These are phyloP conservation scores for Pristionchus mayeri DNA, from an alignment of 2,888 invertebrate species.

Conservation along the genomic window DNA sequence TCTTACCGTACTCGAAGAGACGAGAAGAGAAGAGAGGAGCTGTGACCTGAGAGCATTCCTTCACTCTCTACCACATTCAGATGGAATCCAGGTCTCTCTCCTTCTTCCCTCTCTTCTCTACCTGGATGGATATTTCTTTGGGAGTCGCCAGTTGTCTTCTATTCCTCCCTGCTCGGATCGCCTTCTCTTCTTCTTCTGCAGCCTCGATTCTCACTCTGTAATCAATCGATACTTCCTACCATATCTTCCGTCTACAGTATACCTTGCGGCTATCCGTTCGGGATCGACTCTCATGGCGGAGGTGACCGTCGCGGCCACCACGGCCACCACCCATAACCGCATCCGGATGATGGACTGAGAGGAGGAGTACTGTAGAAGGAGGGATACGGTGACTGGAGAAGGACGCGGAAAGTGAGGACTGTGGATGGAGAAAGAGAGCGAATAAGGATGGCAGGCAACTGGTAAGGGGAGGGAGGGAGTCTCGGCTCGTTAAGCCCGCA, in stretches of 20 bases:
- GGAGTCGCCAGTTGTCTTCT: conserved; percentile 49
- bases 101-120: too few species aligned
- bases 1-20: conserved; percentile 74
- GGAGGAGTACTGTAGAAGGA: conserved; percentile 44
- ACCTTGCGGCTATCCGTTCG: conserved; percentile 70
- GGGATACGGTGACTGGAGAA: too few species aligned
- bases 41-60: conserved; percentile 74
- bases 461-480: not conserved
- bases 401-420: conserved; percentile 52
- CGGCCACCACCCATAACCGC: conserved; percentile 38
- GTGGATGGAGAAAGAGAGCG: conserved; percentile 1
- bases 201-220: conserved; percentile 30
- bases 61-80: too few species aligned
- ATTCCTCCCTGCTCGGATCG: not conserved
- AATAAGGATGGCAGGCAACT: not conserved
- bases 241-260: conserved; percentile 39
- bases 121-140: conserved; percentile 44
- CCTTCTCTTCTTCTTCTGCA: conserved; percentile 22
- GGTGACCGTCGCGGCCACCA: not conserved
- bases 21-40: conserved; percentile 76
- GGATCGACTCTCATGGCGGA: conserved; percentile 69
- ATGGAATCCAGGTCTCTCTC: too few species aligned
- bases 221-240: not conserved
- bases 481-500: not conserved
- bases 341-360: not conserved